A percentile compares a stretch with the other conserved stretches of the same genome.
Evolutionary conservation across 2,888 invertebrate genomes (phyloP).

Genomic region (Sarcophaga subvicina): DNA sequence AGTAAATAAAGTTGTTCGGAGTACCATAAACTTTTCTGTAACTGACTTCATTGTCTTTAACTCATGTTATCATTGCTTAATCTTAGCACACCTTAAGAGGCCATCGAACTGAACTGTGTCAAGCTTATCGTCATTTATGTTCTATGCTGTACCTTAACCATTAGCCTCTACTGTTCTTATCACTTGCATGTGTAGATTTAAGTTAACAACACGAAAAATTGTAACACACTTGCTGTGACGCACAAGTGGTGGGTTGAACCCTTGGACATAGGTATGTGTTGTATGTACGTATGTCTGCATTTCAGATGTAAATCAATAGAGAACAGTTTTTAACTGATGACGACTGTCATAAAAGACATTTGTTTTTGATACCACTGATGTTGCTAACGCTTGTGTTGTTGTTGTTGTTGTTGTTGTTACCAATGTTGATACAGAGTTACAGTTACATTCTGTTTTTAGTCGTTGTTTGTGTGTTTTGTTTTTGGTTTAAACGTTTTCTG

Average conservation of each 20-base stretch:
- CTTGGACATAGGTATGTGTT: background rate
- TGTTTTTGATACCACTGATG: conserved; percentile 45
- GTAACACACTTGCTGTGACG: conserved; percentile 22
- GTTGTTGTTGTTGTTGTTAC: conserved; percentile 43
- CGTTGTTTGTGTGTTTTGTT: background rate
- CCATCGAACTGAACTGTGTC: too few species aligned
- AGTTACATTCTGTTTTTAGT: conserved; percentile 28
- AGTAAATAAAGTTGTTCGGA: too few species aligned
- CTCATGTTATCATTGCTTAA: too few species aligned
- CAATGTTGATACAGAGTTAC: conserved; percentile 14
- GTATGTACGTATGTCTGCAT: too few species aligned
- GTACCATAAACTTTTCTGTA: too few species aligned
- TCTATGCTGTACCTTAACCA: too few species aligned
- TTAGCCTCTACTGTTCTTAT: too few species aligned
- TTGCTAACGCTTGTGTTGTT: background rate
- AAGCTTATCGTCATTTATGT: too few species aligned
- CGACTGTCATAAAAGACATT: conserved; percentile 66
- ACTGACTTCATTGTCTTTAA: too few species aligned
- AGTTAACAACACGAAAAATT: conserved; percentile 1
- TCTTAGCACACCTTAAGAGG: too few species aligned
- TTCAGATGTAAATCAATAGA: conserved; percentile 57
- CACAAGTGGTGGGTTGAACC: conserved; percentile 4
- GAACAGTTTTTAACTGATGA: conserved; percentile 60
- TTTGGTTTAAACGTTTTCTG: conserved; percentile 38
- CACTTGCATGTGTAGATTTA: background rate